These are phyloP conservation scores for Meloidogyne hapla DNA, from an alignment of 1,140 invertebrate species.

Conservation along the genomic window DNA sequence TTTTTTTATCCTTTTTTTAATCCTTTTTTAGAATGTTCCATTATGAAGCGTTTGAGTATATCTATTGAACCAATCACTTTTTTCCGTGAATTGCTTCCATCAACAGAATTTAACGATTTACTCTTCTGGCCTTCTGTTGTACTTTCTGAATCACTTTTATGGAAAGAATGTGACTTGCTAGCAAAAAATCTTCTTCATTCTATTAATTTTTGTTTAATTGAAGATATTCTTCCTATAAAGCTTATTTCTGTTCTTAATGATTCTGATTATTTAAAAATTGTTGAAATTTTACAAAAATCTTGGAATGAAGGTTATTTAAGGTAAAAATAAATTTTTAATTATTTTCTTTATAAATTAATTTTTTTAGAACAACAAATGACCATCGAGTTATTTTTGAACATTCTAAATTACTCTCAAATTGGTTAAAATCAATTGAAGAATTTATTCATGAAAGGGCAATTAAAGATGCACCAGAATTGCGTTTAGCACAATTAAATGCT, in stretches of 20 bases:
- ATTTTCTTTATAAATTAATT: neutral
- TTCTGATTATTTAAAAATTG: conserved; percentile 23
- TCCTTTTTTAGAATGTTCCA: conserved; percentile 31
- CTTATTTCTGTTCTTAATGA: conserved; percentile 26
- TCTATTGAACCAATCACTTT: conserved; percentile 28
- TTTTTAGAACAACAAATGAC: conserved; percentile 19
- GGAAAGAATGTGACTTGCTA: conserved; percentile 22
- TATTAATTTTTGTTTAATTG: conserved; percentile 34
- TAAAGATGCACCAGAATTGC: conserved; percentile 24
- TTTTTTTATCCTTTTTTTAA: no score
- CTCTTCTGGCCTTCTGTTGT: conserved; percentile 39
- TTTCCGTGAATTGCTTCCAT: conserved; percentile 43
- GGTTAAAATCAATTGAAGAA: conserved; percentile 22
- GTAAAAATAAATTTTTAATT: neutral
- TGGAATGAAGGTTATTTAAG: conserved; percentile 9
- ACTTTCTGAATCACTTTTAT: conserved; percentile 30
- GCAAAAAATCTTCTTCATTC: conserved; percentile 35
- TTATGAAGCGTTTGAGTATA: conserved; percentile 39
- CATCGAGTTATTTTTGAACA: conserved; percentile 25
- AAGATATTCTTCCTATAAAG: conserved; percentile 29
- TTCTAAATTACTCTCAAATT: conserved; percentile 16
- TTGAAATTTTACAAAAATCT: conserved; percentile 17
- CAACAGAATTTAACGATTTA: conserved; percentile 35
- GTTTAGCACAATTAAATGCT: conserved; percentile 16
- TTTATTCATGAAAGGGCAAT: conserved; percentile 12